These are phyloP conservation scores for Thamnaconus septentrionalis DNA, from an alignment of 2,113 vertebrate genomes.

Conservation along the genomic window DNA sequence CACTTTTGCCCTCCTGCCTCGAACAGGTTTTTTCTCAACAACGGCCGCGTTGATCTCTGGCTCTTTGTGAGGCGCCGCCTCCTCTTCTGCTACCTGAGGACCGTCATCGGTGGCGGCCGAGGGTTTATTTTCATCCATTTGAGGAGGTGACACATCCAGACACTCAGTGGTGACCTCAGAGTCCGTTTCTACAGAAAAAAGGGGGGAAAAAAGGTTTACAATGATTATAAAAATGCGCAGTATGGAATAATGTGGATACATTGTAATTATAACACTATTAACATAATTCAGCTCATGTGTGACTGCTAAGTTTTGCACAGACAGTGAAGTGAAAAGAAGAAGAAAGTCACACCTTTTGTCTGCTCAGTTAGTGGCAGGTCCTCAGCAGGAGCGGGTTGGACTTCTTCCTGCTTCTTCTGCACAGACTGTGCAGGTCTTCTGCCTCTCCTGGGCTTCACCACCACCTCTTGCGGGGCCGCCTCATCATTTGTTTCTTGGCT, in stretches of 20 bases:
- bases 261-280: too few species aligned
- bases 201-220: too few species aligned
- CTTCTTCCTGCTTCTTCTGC: slow-evolving; percentile 6
- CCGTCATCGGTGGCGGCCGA: slow-evolving; percentile 3
- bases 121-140: slow-evolving; percentile 4
- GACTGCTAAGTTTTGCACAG: too few species aligned
- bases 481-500: background rate
- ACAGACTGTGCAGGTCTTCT: slow-evolving; percentile 21
- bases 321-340: too few species aligned
- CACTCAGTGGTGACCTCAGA: background rate
- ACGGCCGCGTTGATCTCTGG: background rate
- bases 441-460: slow-evolving; percentile 32
- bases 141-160: background rate
- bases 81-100: background rate
- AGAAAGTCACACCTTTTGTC: slow-evolving; percentile 17
- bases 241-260: too few species aligned
- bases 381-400: slow-evolving; percentile 1
- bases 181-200: too few species aligned
- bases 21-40: slow-evolving; percentile 27
- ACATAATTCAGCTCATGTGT: too few species aligned
- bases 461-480: slow-evolving; percentile 11
- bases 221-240: too few species aligned
- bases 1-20: slow-evolving; percentile 32
- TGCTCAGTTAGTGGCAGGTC: too few species aligned
- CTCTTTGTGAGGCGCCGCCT: background rate